Percentiles rank a stretch among this genome's conserved stretches.
phyloP scores from a whole-genome alignment of 1,140 invertebrate species.

The Scaptomyza montana region DNA sequence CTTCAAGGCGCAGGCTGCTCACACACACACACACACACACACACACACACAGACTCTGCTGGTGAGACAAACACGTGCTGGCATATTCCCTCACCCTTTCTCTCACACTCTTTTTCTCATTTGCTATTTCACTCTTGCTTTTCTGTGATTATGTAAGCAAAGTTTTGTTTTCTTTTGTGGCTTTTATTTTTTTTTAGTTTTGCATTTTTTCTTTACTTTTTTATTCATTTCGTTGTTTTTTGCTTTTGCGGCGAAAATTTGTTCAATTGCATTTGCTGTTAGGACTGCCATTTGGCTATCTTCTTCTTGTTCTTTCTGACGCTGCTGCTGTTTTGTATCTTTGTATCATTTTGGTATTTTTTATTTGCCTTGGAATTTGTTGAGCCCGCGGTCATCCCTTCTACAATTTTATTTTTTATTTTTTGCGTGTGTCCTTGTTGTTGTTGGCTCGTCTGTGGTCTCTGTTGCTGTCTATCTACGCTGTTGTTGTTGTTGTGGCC shows the following conservation, averaged over 20 bases:
- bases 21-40: conserved; percentile 16
- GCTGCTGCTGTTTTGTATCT: conserved; percentile 33
- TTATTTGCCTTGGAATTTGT: conserved; percentile 70
- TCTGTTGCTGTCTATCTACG: conserved; percentile 17
- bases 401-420: conserved; percentile 18
- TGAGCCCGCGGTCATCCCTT: conserved; percentile 63
- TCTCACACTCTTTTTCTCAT: not conserved
- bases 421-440: conserved; percentile 12
- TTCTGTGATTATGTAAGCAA: conserved; percentile 75
- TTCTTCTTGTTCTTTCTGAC: not conserved
- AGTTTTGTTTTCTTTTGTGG: conserved; percentile 27
- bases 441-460: conserved; percentile 11
- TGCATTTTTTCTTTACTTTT: conserved; percentile 17
- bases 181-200: conserved; percentile 37
- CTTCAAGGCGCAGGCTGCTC: conserved; percentile 46
- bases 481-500: conserved; percentile 22
- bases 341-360: conserved; percentile 61
- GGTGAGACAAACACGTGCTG: conserved; percentile 47
- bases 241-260: conserved; percentile 38
- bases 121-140: conserved; percentile 28
- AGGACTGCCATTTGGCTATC: conserved; percentile 13
- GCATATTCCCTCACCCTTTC: conserved; percentile 3
- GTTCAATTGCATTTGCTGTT: conserved; percentile 42
- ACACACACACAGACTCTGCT: conserved; percentile 5
- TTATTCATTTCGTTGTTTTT: conserved; percentile 16